Base-by-base conservation (phyloP, 2,888 invertebrate genomes). In the Nebria brevicollis region DNA sequence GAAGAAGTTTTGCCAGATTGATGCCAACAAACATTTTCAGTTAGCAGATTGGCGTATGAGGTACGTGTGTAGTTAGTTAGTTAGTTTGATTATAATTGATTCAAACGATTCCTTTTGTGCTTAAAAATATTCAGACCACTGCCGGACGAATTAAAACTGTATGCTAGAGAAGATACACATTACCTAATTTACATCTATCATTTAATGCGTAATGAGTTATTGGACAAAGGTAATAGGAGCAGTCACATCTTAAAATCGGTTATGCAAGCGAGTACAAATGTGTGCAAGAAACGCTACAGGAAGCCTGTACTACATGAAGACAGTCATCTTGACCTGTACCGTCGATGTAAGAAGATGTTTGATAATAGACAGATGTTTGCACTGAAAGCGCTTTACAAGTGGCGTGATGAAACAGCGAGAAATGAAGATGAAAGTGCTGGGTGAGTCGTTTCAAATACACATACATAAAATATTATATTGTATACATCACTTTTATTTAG, bases 81-180 rank as follows among this genome's bases (percentile, higher is more conserved):
- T 66, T 76, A 6, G 10, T 66, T 25, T 7, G 34, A 6, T 13
- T 8, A 5, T 20, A 3, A 72, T 15, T n/a, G 3, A n/a, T n/a
- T 65, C 65, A n/a, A 6, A 5, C 65, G 15, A 65, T 26, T 26
- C 15, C 7, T 54, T 54, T 7, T 8, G 7, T 43, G 6, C 0
- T 43, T 8, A 43, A 0, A 0, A 8, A 42, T 87, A 82, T 89
- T 84, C 85, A 92, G 97, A 68, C 99, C 99, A 0, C 89, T 99
- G 70, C 96, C 97, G 0, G 91, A 92, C 4, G 95, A 96, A 86
- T 90, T 98, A 85, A 89, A 96, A 10, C 89, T 90, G 64, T 99
- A 99, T 89, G 99, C 99, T 0, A 92, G 98, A 15, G 94, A 94
- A 87, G 99, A 99, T 89, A 99, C 99, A 0, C 99, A 98, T 89